Percentiles rank a stretch among this genome's conserved stretches.
Evolutionary conservation across 2,113 vertebrate genomes (phyloP).

Genomic region (Callopanchax toddi): DNA sequence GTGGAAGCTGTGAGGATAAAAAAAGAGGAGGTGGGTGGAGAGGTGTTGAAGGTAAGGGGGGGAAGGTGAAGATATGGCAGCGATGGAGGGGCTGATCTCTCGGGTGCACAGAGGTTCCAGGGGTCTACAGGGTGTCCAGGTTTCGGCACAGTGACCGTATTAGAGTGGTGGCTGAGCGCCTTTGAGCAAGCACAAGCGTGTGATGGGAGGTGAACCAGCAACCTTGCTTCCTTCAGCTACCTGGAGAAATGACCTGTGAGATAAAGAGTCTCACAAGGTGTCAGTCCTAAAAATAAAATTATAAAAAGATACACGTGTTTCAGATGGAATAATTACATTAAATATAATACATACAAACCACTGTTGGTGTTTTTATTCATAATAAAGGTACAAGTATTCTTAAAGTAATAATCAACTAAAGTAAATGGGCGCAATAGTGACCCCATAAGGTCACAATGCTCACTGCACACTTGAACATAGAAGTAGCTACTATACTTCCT

Average conservation of each 20-base stretch:
- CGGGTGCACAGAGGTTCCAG: slow-evolving; percentile 78
- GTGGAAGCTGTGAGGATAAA: slow-evolving; percentile 62
- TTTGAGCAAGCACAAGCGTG: slow-evolving; percentile 30
- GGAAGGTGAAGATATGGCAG: slow-evolving; percentile 69
- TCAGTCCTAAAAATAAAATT: too few relatives aligned
- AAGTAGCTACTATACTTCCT: too few relatives aligned
- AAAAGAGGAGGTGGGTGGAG: slow-evolving; percentile 19
- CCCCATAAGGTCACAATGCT: too few relatives aligned
- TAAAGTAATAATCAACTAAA: too few relatives aligned
- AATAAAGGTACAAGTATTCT: too few relatives aligned
- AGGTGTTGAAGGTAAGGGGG: slow-evolving; percentile 49
- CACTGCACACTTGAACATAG: too few relatives aligned
- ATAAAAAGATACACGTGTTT: not conserved
- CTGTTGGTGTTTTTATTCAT: too few relatives aligned
- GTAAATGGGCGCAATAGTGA: too few relatives aligned
- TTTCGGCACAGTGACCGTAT: slow-evolving; percentile 65
- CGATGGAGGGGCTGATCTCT: slow-evolving; percentile 47
- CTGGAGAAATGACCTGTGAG: slow-evolving; percentile 13
- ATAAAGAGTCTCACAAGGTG: not conserved
- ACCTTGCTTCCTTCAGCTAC: too few relatives aligned
- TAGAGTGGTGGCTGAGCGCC: slow-evolving; percentile 41
- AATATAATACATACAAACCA: not conserved
- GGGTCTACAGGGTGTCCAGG: slow-evolving; percentile 84
- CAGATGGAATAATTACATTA: not conserved
- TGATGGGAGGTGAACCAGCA: slow-evolving; percentile 23